phyloP scores from a whole-genome alignment of 23 tunicate species.

The Halocynthia aurantium region DNA sequence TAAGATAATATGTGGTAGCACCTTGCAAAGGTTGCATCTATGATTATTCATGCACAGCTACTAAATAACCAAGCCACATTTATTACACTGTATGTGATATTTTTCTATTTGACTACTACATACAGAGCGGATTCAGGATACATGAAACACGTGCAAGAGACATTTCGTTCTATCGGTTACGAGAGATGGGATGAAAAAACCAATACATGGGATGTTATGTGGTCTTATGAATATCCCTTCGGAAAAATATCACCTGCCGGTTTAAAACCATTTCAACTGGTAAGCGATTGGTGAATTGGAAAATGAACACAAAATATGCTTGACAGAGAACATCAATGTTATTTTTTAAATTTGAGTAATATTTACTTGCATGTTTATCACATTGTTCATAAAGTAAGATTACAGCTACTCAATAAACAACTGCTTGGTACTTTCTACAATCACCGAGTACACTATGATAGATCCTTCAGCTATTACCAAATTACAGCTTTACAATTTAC shows the following conservation, averaged over 20 bases:
- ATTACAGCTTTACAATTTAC: too few species aligned
- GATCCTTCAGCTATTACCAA: too few species aligned
- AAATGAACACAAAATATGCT: not conserved
- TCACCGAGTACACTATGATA: too few species aligned
- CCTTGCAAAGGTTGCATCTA: not conserved
- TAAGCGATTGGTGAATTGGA: conserved; percentile 1
- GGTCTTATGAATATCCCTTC: conserved; percentile 93
- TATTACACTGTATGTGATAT: not conserved
- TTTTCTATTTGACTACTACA: not conserved
- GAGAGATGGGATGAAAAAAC: conserved; percentile 43
- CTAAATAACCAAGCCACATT: not conserved
- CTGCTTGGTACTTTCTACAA: too few species aligned
- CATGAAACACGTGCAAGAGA: conserved; percentile 66
- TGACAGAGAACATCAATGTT: not conserved
- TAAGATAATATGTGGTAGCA: not conserved
- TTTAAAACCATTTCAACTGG: conserved; percentile 46
- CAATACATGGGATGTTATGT: conserved; percentile 83
- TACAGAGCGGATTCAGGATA: conserved; percentile 55
- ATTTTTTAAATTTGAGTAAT: not conserved
- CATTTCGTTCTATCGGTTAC: conserved; percentile 49
- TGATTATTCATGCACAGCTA: too few species aligned
- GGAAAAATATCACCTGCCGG: conserved; percentile 14
- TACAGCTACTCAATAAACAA: too few species aligned
- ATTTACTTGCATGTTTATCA: too few species aligned
- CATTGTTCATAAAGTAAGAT: too few species aligned